phyloP scores from a whole-genome alignment of 2,113 vertebrate species.

The Ivindomyrus marchei region DNA sequence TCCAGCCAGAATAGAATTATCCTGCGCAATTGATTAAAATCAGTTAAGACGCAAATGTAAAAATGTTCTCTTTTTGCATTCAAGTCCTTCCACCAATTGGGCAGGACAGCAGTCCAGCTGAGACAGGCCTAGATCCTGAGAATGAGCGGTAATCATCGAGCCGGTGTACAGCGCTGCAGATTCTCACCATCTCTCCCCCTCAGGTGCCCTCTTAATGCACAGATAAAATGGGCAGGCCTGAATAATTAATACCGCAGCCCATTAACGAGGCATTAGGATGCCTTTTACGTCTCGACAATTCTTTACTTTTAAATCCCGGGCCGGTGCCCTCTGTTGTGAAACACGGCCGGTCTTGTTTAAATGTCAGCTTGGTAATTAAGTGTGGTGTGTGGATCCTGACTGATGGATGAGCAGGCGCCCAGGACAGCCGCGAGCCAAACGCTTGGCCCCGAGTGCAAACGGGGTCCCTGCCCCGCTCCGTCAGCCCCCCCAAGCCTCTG shows the following conservation, averaged over 20 bases:
- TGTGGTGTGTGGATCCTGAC: neutral
- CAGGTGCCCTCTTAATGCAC: conserved; percentile 67
- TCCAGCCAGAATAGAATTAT: neutral
- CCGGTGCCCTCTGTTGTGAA: conserved; percentile 46
- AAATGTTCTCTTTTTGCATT: neutral
- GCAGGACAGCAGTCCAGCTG: neutral
- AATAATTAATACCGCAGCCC: conserved; percentile 73
- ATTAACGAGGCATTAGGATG: conserved; percentile 75
- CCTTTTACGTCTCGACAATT: conserved; percentile 68
- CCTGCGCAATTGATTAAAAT: neutral
- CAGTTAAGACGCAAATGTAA: neutral
- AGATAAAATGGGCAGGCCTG: conserved; percentile 69
- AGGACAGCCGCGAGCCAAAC: neutral
- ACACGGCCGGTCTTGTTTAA: conserved; percentile 63
- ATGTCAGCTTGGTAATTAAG: conserved; percentile 67
- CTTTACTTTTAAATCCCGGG: conserved; percentile 46
- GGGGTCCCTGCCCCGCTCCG: neutral
- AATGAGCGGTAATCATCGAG: neutral
- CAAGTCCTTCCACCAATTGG: neutral
- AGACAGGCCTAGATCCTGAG: neutral
- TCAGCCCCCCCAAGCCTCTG: neutral
- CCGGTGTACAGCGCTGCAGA: neutral
- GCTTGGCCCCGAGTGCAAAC: conserved; percentile 22
- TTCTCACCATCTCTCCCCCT: conserved; percentile 61
- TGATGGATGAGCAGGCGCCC: neutral